Evolutionary conservation across 2,888 invertebrate species (phyloP).

Genomic region (Peribatodes rhomboidaria): DNA sequence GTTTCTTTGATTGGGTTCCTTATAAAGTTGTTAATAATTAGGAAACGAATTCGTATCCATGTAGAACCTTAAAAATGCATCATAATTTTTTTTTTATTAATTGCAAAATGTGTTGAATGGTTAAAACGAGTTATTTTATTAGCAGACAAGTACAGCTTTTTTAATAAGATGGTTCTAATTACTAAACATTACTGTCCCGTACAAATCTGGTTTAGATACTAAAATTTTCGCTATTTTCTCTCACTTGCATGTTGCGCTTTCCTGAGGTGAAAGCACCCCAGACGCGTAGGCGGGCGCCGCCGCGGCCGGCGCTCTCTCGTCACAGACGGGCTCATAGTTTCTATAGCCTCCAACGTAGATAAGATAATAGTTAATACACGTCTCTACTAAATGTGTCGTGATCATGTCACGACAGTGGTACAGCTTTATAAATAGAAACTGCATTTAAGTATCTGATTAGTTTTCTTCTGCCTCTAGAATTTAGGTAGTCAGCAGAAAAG

Average conservation of each 20-base stretch:
- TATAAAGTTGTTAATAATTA: not conserved
- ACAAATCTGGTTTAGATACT: not conserved
- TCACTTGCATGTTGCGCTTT: constrained; percentile 47
- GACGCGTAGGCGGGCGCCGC: constrained; percentile 60
- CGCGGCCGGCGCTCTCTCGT: constrained; percentile 49
- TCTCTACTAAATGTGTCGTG: constrained; percentile 22
- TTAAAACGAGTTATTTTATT: not conserved
- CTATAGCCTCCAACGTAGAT: constrained; percentile 15
- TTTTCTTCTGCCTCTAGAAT: constrained; percentile 3
- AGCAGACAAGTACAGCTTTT: too few species aligned
- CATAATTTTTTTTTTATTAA: too few species aligned
- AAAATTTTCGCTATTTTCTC: constrained; percentile 43
- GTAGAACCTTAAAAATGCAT: not conserved
- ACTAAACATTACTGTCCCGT: not conserved
- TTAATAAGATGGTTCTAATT: not conserved
- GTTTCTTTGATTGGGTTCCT: not conserved
- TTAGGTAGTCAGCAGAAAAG: not conserved
- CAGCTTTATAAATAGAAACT: constrained; percentile 26
- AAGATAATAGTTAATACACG: constrained; percentile 22
- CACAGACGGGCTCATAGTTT: constrained; percentile 34
- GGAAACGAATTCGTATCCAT: not conserved
- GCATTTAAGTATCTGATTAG: constrained; percentile 6
- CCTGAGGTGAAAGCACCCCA: constrained; percentile 69
- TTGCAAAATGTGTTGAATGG: too few species aligned
- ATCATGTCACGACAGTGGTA: constrained; percentile 32